Conservation (phyloP, 2,797 vertebrate genomes). For the Vespertilio murinus region DNA sequence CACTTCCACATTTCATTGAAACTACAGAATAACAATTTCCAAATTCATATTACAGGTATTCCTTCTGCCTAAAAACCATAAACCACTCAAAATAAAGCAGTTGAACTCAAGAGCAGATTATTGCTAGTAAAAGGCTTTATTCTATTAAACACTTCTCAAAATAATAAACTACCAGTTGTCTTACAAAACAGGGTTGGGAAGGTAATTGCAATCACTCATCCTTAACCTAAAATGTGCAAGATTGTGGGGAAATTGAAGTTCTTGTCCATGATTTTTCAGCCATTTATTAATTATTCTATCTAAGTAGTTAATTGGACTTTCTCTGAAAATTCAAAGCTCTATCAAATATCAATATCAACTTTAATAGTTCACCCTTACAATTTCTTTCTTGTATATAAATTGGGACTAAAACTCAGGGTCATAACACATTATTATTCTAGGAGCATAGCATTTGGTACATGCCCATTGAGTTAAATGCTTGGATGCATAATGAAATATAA, state of each 20-base stretch:
- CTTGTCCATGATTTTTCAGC: not conserved
- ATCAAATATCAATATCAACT: conserved; percentile 28
- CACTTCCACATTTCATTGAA: conserved; percentile 43
- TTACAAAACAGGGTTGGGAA: not conserved
- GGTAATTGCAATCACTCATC: not conserved
- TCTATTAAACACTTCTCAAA: not conserved
- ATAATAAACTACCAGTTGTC: not conserved
- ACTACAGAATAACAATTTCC: conserved; percentile 32
- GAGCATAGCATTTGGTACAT: conserved; percentile 3
- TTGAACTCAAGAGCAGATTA: conserved; percentile 27
- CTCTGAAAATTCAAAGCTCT: conserved; percentile 17
- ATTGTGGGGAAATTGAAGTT: not conserved
- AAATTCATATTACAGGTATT: conserved; percentile 41
- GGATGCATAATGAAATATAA: not conserved
- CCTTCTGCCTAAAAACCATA: conserved; percentile 31
- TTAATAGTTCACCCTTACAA: not conserved
- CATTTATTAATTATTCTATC: not conserved
- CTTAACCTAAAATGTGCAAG: not conserved
- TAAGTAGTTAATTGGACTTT: not conserved
- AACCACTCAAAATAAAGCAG: not conserved
- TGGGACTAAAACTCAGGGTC: not conserved
- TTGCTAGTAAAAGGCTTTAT: not conserved
- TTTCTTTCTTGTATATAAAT: conserved; percentile 19
- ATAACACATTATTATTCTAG: not conserved
- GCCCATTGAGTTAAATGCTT: not conserved